Evolutionary conservation across 2,888 invertebrate genomes (phyloP).

Genomic region (Chaetogeoica ovagalla): DNA sequence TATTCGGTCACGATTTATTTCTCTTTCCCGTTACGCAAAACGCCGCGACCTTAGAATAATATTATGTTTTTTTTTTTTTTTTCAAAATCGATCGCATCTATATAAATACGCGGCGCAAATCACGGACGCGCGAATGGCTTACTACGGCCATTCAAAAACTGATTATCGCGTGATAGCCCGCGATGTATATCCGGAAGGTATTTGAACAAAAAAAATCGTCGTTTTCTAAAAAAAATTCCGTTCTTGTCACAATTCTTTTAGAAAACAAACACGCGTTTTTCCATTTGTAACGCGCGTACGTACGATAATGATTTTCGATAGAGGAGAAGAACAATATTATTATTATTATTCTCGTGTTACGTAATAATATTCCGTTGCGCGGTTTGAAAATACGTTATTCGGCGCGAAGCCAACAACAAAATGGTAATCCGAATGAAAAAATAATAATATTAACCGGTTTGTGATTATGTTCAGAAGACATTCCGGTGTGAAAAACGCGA

Average conservation of each 20-base stretch:
- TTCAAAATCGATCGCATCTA: constrained; percentile 6
- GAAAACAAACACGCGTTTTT: too few species aligned
- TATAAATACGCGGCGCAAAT: neutral
- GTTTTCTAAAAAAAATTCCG: too few species aligned
- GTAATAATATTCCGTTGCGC: neutral
- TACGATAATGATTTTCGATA: neutral
- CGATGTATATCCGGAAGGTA: neutral
- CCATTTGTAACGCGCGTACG: too few species aligned
- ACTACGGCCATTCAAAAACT: too few species aligned
- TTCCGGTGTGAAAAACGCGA: neutral
- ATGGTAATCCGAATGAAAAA: neutral
- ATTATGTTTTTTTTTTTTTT: too few species aligned
- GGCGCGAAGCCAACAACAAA: neutral
- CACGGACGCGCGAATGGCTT: too few species aligned
- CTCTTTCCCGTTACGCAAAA: constrained; percentile 1
- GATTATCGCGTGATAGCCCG: too few species aligned
- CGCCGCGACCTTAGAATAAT: neutral
- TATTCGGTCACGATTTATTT: constrained; percentile 26
- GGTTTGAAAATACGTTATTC: neutral
- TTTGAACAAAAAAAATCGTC: too few species aligned
- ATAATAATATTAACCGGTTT: neutral
- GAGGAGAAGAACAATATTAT: neutral
- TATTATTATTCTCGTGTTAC: neutral
- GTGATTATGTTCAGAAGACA: neutral
- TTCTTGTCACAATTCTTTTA: too few species aligned